Evolutionary conservation across 1,140 invertebrate species (phyloP).

Genomic region (Galendromus occidentalis): DNA sequence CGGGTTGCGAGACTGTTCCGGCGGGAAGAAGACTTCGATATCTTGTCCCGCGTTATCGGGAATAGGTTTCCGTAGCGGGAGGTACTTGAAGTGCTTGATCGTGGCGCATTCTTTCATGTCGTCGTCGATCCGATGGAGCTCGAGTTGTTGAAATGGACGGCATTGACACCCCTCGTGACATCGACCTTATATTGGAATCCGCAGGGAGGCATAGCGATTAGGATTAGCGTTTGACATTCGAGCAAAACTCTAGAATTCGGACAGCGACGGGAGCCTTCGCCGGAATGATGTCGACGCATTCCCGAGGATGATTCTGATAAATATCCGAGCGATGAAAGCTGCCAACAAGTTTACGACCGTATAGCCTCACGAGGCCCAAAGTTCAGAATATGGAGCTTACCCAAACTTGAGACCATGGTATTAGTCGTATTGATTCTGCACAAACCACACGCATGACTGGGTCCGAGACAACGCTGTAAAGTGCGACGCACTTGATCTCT

Average conservation of each 20-base stretch:
- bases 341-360: too few relatives aligned
- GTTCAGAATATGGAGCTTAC: too few relatives aligned
- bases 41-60: background rate
- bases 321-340: too few relatives aligned
- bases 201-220: background rate
- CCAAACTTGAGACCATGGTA: too few relatives aligned
- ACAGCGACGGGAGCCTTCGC: too few relatives aligned
- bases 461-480: background rate
- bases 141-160: background rate
- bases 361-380: too few relatives aligned
- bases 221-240: background rate
- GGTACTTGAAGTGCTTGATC: background rate
- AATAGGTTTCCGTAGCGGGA: background rate
- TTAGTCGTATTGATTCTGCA: background rate
- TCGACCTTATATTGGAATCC: background rate
- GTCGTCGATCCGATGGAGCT: background rate
- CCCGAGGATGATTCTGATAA: background rate
- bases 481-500: background rate
- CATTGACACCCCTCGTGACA: background rate
- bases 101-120: background rate
- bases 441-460: background rate
- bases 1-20: background rate
- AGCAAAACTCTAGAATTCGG: too few relatives aligned
- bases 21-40: background rate
- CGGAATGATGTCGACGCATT: background rate